A percentile compares a stretch with the other conserved stretches of the same genome.
phyloP scores from a whole-genome alignment of 1,140 invertebrate genomes.

The Calosoma granatense region DNA sequence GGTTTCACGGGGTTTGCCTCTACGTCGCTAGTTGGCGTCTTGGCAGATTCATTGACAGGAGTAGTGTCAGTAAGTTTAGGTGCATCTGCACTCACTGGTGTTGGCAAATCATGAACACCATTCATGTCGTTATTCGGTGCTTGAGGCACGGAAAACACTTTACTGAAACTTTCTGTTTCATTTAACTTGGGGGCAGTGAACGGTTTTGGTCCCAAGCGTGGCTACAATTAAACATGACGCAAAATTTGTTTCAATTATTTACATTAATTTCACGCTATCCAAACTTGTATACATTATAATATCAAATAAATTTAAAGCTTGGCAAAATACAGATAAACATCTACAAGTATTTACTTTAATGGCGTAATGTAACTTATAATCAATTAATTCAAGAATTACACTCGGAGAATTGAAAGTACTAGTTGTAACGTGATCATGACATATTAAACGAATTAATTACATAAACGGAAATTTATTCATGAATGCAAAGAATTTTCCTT shows the following conservation, averaged over 20 bases:
- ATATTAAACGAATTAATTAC: too few species aligned
- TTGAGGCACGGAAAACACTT: slow-evolving; percentile 65
- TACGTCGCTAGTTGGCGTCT: slow-evolving; percentile 16
- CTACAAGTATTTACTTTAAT: too few species aligned
- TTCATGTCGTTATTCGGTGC: slow-evolving; percentile 44
- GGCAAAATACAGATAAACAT: too few species aligned
- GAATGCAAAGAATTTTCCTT: too few species aligned
- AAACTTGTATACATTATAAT: too few species aligned
- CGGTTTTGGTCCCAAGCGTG: slow-evolving; percentile 69
- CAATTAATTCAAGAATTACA: too few species aligned
- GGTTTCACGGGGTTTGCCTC: slow-evolving; percentile 32
- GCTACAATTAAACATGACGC: slow-evolving; percentile 41
- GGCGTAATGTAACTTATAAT: too few species aligned
- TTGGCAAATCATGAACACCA: slow-evolving; percentile 14
- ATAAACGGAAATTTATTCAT: too few species aligned
- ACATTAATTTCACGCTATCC: neutral
- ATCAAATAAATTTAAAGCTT: slow-evolving; percentile 8
- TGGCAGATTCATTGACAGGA: neutral
- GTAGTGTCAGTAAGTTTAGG: slow-evolving; percentile 6
- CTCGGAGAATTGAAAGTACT: too few species aligned
- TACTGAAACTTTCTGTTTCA: slow-evolving; percentile 66
- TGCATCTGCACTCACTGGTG: slow-evolving; percentile 10
- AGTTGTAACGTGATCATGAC: too few species aligned
- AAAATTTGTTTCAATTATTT: neutral
- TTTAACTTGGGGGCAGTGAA: slow-evolving; percentile 62